Base-by-base conservation (phyloP, 1,140 invertebrate genomes). In the Sminthurinus signatus region DNA sequence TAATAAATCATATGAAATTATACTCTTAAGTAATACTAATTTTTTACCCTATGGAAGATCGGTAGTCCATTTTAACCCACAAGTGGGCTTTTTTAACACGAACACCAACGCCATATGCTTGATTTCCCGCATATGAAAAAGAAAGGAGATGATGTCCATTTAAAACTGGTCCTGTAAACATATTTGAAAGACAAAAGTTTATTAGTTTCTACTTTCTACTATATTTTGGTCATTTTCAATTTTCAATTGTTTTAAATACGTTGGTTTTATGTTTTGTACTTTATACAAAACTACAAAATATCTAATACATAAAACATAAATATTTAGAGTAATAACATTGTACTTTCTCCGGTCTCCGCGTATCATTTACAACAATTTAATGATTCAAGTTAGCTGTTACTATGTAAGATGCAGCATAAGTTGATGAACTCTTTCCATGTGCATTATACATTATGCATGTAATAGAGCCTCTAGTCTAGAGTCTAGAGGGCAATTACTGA, bases 91-190 rank as follows among this genome's bases (percentile, higher is more conserved):
- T 81, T 62, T 85, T 87, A 56, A 90, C 86, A 60, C 81, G 79
- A 21, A 86, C 75, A 17, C 56, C 86, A 82, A 71, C 73, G 71
- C 65, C 74, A 51, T 64, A 67, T 21, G 70, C 70, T 62, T 72
- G 60, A 36, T 84, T 81, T 42, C 80, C 78, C 52, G 80, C 82
- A 71, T 86, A 85, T 62, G 82, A 84, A 78, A 94, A 93, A 76
- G 93, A 88, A 56, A 93, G 79, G 58, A 93, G 79, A 28, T 86
- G 84, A 74, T 93, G 90, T 5, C 88, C 87, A 75, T 92, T 91
- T 63, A 90, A 78, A 71, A 84, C 83, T 66, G 83, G 81, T 74
- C 90, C 90, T 91, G 81, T 70, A 74, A 61, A 59, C 14, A 58
- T 21, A 55, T 23, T 36, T 31, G 27, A 48, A 19, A 19, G 17